Conservation (phyloP, 2,888 invertebrate species). For the Polydrusus tereticollis region DNA sequence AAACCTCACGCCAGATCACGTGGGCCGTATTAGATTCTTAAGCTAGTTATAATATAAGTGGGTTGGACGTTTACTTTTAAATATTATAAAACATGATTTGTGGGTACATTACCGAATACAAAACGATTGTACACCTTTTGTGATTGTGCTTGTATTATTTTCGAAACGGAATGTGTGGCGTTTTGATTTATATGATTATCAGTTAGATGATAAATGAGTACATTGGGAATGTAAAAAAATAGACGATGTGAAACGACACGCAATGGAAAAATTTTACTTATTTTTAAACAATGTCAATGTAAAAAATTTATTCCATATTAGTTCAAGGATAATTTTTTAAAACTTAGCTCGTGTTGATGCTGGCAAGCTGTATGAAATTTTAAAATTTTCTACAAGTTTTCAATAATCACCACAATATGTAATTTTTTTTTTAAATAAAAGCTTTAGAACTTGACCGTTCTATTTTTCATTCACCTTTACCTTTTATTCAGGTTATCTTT, state of each 20-base stretch:
- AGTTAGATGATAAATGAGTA: slow-evolving; percentile 20
- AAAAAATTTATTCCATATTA: background rate
- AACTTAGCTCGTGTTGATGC: no score
- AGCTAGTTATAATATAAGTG: slow-evolving; percentile 25
- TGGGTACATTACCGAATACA: slow-evolving; percentile 45
- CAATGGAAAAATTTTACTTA: background rate
- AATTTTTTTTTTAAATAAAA: no score
- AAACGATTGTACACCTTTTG: slow-evolving; percentile 43
- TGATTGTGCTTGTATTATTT: slow-evolving; percentile 27
- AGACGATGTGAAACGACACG: slow-evolving; percentile 1
- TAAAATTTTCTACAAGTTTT: no score
- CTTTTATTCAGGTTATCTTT: no score
- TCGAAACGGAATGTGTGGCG: slow-evolving; percentile 31
- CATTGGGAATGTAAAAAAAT: background rate
- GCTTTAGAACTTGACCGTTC: no score
- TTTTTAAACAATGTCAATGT: background rate
- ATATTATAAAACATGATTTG: slow-evolving; percentile 45
- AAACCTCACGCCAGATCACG: slow-evolving; percentile 3
- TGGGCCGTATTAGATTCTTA: slow-evolving; percentile 33
- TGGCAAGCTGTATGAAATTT: no score
- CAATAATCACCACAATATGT: no score
- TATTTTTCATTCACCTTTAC: no score
- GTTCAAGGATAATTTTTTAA: no score
- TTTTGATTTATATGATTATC: slow-evolving; percentile 33
- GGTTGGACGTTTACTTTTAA: slow-evolving; percentile 28